Conservation (phyloP, 2,113 vertebrate genomes). For the Stigmatopora nigra region DNA sequence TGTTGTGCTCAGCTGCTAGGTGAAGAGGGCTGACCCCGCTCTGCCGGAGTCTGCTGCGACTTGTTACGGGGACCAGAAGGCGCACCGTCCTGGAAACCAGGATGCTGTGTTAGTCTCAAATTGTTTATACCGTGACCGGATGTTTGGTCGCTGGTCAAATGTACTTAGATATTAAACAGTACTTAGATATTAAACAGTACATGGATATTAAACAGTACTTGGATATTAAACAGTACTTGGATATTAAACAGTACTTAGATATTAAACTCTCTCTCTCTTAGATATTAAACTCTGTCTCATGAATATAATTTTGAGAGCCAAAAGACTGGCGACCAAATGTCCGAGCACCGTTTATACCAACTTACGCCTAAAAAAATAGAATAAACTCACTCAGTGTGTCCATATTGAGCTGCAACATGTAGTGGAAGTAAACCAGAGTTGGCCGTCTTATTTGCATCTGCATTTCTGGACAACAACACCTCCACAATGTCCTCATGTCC, state of each 20-base stretch:
- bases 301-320: too few relatives aligned
- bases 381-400: constrained; percentile 80
- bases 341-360: too few relatives aligned
- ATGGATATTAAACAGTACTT: too few relatives aligned
- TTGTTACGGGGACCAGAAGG: constrained; percentile 83
- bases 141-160: too few relatives aligned
- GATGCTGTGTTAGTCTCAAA: neutral
- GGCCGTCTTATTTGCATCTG: constrained; percentile 85
- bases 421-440: constrained; percentile 82
- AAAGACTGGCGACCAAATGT: too few relatives aligned
- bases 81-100: constrained; percentile 78
- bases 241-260: too few relatives aligned
- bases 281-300: too few relatives aligned
- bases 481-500: constrained; percentile 73
- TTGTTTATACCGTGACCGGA: too few relatives aligned
- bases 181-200: too few relatives aligned
- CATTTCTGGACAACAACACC: constrained; percentile 79
- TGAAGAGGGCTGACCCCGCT: constrained; percentile 89
- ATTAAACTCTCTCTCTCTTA: too few relatives aligned
- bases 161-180: too few relatives aligned
- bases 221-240: too few relatives aligned
- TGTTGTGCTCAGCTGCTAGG: constrained; percentile 82
- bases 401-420: constrained; percentile 82
- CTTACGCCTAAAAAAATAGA: neutral
- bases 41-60: constrained; percentile 77